Base-by-base conservation (phyloP, 1,140 invertebrate species). In the Thereuonema tuberculata region DNA sequence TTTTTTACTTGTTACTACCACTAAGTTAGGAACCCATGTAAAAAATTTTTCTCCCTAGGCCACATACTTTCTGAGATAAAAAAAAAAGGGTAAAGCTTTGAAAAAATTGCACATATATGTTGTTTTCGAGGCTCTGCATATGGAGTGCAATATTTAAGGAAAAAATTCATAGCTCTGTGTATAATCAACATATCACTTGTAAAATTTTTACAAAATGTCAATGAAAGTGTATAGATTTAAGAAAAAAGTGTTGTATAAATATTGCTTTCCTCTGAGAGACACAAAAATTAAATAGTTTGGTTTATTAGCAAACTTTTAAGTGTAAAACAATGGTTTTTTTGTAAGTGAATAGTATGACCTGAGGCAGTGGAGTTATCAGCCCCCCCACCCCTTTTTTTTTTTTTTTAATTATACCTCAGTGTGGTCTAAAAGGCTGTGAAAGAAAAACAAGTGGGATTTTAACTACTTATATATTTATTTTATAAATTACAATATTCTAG, bases 221-320 rank as follows among this genome's bases (percentile, higher is more conserved):
- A 28, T 56, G 47, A n/a, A n/a, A n/a, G n/a, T n/a, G n/a, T n/a
- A n/a, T n/a, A n/a, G n/a, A 62, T 52, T 26, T 56, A 5, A 37
- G 9, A 28, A 61, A 60, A 15, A 49, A 14, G 1, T 2, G 28
- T 1, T 37, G 28, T 67, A 21, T 24, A 68, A 61, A 47, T 70
- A 28, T 68, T 68, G 47, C 68, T 70, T 0, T 69, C 70, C 48
- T 69, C 64, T 53, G 62, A 65, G 27, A 68, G 65, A 56, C 15
- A 31, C 17, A 28, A 5, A 23, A n/a, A 26, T 53, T 25, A 58
- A 37, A 26, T 24, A 25, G 20, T 25, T 17, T 48, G 61, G 2
- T 60, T 20, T n/a, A 20, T 37, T 37, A 37, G 17, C 17, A 37
- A 9, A 37, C 5, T 37, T 9, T 37, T 37, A 37, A 5, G 17